Evolutionary conservation across 2,888 invertebrate species (phyloP), one percentile per base, ranked within the genome.

Genomic region (Drosophila emarginata): DNA sequence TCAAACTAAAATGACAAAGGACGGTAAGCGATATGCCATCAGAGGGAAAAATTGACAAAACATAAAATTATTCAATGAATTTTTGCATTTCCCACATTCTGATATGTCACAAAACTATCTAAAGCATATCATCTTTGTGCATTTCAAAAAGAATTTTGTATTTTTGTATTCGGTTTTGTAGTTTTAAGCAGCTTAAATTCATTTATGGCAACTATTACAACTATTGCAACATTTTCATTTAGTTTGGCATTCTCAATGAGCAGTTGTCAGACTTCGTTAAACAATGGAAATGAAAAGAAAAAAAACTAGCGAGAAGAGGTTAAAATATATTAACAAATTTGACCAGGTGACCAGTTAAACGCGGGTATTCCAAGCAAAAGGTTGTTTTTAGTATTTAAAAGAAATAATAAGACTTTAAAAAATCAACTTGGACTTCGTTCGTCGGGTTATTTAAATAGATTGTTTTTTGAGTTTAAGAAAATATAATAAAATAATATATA

Each of bases 281-380:
- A 32, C 9, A 32, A 9, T 53, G 21, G 23, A 12, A 53, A 52
- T 23, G 23, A 69, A 37, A 32, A 63, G 6, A 69, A 62, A 39
- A 28, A 63, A 72, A 88, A 66, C 52, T 63, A 71, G 2, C 61
- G 74, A 88, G 26, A 62, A 68, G 74, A 88, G 87, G 72, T 76
- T 32, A 70, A 60, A 68, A 80, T 53, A 70, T 51, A 26, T 51
- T 12, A 26, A 59, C 72, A 28, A 57, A 67, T 52, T 36, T 36
- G 51, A 32, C 23, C 37, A 54, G 36, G 14, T 40, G 64, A 45
- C 57, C 67, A 83, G 88, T 83, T 71, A 37, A 61, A 67, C 45
- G 60, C 39, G 40, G 61, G 32, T 64, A 58, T 64, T 74, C 58
- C 23, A 56, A 58, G 26, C 53, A 81, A 51, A 28, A 14, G 67